These are phyloP conservation scores for Cololabis saira DNA, from an alignment of 2,113 vertebrate species.

Conservation along the genomic window DNA sequence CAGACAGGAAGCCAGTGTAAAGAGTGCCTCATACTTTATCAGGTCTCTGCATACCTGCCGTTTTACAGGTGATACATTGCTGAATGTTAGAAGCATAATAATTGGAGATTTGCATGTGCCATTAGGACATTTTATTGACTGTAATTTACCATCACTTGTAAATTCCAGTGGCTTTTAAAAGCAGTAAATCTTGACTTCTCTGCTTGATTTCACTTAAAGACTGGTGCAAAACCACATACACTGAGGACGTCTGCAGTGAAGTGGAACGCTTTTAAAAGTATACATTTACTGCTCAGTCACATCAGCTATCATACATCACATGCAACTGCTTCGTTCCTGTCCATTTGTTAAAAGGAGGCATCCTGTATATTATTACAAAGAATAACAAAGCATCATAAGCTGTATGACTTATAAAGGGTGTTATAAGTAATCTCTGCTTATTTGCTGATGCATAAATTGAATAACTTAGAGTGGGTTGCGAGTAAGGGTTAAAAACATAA, in stretches of 20 bases:
- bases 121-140: constrained; percentile 18
- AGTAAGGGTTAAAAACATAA: constrained; percentile 72
- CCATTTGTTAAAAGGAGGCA: constrained; percentile 3
- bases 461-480: constrained; percentile 33
- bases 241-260: constrained; percentile 5
- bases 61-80: neutral
- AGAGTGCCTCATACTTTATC: neutral
- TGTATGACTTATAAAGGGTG: neutral
- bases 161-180: constrained; percentile 15
- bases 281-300: neutral
- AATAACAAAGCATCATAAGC: neutral
- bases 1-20: too few species aligned
- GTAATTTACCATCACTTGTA: constrained; percentile 8
- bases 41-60: neutral
- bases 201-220: constrained; percentile 10
- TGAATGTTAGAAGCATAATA: constrained; percentile 2
- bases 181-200: constrained; percentile 45
- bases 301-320: neutral
- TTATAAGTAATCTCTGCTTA: neutral
- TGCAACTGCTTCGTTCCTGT: neutral
- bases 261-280: neutral
- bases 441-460: constrained; percentile 17
- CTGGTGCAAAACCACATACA: constrained; percentile 22
- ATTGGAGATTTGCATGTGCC: constrained; percentile 4
- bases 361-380: neutral